Percentiles rank a stretch among this genome's conserved stretches.
These are phyloP conservation scores for Meloe dianella DNA, from an alignment of 2,888 invertebrate species.

Conservation along the genomic window DNA sequence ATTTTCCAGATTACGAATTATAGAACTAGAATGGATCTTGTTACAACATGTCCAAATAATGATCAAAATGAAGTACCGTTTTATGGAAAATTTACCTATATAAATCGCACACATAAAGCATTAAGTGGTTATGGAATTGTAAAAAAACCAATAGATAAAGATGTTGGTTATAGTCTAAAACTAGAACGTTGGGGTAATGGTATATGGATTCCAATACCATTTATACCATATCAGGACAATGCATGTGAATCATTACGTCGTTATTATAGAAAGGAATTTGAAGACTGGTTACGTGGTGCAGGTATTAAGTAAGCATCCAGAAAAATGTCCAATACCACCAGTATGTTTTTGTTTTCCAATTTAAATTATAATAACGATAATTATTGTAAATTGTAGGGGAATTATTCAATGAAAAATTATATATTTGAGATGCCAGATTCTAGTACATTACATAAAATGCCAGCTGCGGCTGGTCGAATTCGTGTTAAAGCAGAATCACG, in stretches of 20 bases:
- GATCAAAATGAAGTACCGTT: slow-evolving; percentile 11
- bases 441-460: too few relatives aligned
- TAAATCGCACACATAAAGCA: slow-evolving; percentile 18
- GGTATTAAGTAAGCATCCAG: slow-evolving; percentile 31
- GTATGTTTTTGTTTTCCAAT: too few relatives aligned
- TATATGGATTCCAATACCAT: slow-evolving; percentile 20
- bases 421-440: too few relatives aligned
- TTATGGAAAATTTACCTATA: slow-evolving; percentile 8
- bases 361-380: background rate
- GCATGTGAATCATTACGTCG: slow-evolving; percentile 5
- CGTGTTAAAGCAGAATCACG: too few relatives aligned
- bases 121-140: slow-evolving; percentile 12
- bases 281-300: background rate
- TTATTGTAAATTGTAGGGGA: too few relatives aligned
- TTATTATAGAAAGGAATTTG: background rate
- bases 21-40: background rate
- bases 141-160: slow-evolving; percentile 13
- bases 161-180: slow-evolving; percentile 9
- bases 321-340: slow-evolving; percentile 35
- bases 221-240: slow-evolving; percentile 14
- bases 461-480: too few relatives aligned
- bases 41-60: slow-evolving; percentile 16
- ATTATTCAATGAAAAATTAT: too few relatives aligned
- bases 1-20: background rate
- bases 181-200: slow-evolving; percentile 15